These are phyloP conservation scores for Malacosoma neustria DNA, from an alignment of 2,888 invertebrate genomes.

Conservation along the genomic window DNA sequence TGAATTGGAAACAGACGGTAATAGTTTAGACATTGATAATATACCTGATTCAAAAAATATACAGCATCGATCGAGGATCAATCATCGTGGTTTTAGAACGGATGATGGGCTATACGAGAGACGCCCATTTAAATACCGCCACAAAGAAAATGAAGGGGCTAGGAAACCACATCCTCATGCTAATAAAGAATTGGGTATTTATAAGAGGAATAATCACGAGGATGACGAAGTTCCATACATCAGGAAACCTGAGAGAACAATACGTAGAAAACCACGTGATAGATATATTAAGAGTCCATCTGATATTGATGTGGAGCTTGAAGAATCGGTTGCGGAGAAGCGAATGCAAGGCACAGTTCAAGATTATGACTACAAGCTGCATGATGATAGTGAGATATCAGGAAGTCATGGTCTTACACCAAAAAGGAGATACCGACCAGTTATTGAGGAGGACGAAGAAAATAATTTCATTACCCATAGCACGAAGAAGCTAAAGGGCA, in stretches of 20 bases:
- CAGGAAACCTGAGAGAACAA: constrained; percentile 23
- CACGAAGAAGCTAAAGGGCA: constrained; percentile 10
- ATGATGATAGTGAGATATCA: constrained; percentile 1
- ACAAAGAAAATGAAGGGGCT: constrained; percentile 22
- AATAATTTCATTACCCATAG: too few relatives aligned
- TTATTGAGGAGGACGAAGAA: constrained; percentile 9
- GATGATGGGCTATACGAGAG: constrained; percentile 13
- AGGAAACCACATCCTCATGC: constrained; percentile 20
- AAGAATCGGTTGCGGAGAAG: constrained; percentile 11
- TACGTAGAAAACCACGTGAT: constrained; percentile 39
- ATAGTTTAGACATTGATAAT: constrained; percentile 18
- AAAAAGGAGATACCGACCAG: constrained; percentile 1
- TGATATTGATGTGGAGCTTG: constrained; percentile 13
- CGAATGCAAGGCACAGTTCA: constrained; percentile 1
- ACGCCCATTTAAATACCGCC: constrained; percentile 14
- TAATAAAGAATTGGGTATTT: constrained; percentile 21
- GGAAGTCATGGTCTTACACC: not conserved
- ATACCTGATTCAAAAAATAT: constrained; percentile 13
- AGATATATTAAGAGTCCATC: constrained; percentile 17
- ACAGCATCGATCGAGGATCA: constrained; percentile 23
- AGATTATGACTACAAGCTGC: constrained; percentile 1
- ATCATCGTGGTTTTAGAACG: constrained; percentile 15
- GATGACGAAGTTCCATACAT: constrained; percentile 16
- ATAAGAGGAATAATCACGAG: constrained; percentile 22
- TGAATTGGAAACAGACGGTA: constrained; percentile 14